Base-by-base conservation (phyloP, 2,888 invertebrate species). In the Gortyna flavago region DNA sequence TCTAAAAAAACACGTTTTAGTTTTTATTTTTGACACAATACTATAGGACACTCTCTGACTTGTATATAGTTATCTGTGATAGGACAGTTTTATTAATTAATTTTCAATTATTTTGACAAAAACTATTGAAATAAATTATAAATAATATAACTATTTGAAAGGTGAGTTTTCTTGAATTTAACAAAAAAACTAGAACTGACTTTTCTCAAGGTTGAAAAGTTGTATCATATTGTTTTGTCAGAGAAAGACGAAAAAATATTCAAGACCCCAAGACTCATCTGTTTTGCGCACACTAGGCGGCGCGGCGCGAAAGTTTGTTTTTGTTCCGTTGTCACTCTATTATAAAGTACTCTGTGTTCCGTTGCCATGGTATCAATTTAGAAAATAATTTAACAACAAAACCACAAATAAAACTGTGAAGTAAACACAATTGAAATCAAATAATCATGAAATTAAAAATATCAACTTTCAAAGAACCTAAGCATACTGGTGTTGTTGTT, bases 401-500 rank as follows among this genome's bases (percentile, higher is more conserved):
- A n/a, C n/a, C n/a, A n/a, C n/a, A n/a, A n/a, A n/a, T n/a, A n/a
- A n/a, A n/a, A 44, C 59, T 41, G 61, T 61, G 25, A 41, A 54
- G n/a, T 38, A 54, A 54, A 71, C 38, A 64, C 25, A 68, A 64
- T 80, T 57, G 25, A 35, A 71, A 84, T 72, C 54, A 70, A 72
- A 65, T 32, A 70, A 85, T 77, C 87, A 99, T 99, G 99, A 97
- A 98, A 93, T 97, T 99, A 85, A 98, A 99, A 97, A 97, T 98
- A 87, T 97, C 98, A 64, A 95, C 98, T 81, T 97, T 98, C 87
- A 98, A 98, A 91, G 98, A 98, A 89, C 97, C 98, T 35, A 97
- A 98, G 77, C 98, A 98, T 93, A 96, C 96, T 81, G 98, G 98
- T 89, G 97, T 98, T n/a, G 98, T 99, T 21, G 98, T 98, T 80